Evolutionary conservation across 1,140 invertebrate genomes (phyloP).

Genomic region (Drosophila fuyamai): DNA sequence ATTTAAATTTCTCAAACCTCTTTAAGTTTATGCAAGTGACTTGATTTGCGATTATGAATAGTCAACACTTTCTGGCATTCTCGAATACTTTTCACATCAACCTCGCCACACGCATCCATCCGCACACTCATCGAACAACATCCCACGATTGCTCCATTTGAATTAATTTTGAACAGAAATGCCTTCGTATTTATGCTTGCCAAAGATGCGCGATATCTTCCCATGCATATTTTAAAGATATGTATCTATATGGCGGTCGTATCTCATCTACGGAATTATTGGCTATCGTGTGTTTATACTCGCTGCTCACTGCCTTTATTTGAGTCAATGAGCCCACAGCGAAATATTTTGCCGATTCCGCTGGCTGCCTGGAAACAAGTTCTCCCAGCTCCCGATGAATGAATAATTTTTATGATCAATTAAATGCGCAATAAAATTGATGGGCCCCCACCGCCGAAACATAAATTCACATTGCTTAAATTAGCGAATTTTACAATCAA

Average conservation of each 20-base stretch:
- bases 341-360: constrained; percentile 37
- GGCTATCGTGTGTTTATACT: constrained; percentile 46
- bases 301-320: constrained; percentile 18
- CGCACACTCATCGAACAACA: constrained; percentile 11
- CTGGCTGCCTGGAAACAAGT: constrained; percentile 51
- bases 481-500: constrained; percentile 81
- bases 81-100: constrained; percentile 8
- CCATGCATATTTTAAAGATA: constrained; percentile 75
- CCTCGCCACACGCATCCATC: constrained; percentile 11
- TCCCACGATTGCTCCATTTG: constrained; percentile 58
- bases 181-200: constrained; percentile 40
- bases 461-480: constrained; percentile 80
- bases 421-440: constrained; percentile 81
- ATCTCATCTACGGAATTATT: constrained; percentile 40
- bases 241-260: constrained; percentile 56
- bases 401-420: constrained; percentile 82
- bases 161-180: constrained; percentile 50
- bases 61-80: not conserved
- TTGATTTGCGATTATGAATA: not conserved
- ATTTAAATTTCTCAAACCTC: too few relatives aligned
- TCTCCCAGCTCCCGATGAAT: constrained; percentile 62
- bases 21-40: not conserved
- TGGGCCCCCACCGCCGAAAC: constrained; percentile 56
- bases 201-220: constrained; percentile 44
- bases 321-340: constrained; percentile 47